A percentile compares a stretch with the other conserved stretches of the same genome.
Conservation (phyloP, 2,113 vertebrate genomes). For the Leptobrachium leishanense region DNA sequence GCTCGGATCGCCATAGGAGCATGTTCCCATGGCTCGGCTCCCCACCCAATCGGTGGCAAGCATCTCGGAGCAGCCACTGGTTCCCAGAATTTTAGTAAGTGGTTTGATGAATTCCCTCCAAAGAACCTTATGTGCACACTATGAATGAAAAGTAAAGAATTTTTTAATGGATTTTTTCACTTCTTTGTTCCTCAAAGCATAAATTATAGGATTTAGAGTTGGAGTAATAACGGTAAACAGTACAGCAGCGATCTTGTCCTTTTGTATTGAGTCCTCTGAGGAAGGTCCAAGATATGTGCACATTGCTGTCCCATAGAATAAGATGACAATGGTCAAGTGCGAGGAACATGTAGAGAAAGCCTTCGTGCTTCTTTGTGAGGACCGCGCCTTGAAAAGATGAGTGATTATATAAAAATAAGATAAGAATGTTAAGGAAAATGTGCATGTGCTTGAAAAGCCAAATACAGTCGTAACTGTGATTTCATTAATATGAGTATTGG, state of each 20-base stretch:
- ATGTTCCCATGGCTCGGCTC: too few species aligned
- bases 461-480: conserved; percentile 28
- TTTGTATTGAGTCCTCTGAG: conserved; percentile 3
- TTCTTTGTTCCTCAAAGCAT: conserved; percentile 26
- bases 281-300: conserved; percentile 50
- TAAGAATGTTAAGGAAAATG: conserved; percentile 45
- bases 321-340: conserved; percentile 52
- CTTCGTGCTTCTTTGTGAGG: conserved; percentile 44
- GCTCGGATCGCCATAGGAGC: too few species aligned
- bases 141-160: not conserved
- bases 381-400: conserved; percentile 47
- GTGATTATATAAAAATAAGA: conserved; percentile 54
- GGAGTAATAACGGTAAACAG: conserved; percentile 18
- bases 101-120: too few species aligned
- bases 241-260: conserved; percentile 11
- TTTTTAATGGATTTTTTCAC: conserved; percentile 12
- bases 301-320: conserved; percentile 54
- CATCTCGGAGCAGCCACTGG: too few species aligned
- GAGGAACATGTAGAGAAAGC: conserved; percentile 52
- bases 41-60: too few species aligned
- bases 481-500: not conserved
- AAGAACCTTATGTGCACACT: too few species aligned
- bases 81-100: too few species aligned
- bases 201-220: conserved; percentile 16
- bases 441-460: conserved; percentile 42